Base-by-base conservation (phyloP, 2,113 vertebrate genomes). In the Phylloscopus trochiloides region DNA sequence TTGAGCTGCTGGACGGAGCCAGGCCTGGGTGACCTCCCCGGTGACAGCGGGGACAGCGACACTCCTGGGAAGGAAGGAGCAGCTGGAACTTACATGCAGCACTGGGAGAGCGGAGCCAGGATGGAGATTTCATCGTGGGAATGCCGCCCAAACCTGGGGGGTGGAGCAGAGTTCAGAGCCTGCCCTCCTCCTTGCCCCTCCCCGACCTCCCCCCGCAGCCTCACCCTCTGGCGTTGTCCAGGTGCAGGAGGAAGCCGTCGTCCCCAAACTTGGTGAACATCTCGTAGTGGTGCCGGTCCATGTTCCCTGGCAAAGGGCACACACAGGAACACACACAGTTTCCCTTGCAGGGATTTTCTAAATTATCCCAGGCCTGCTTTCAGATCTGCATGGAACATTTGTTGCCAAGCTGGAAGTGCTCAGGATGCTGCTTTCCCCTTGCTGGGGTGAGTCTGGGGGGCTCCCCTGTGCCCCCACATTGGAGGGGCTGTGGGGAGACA, bases 211-310 rank as follows among this genome's bases (percentile, higher is more conserved):
- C 18, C 38, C 26, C 15, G 0, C 48, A 6, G 67, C 21, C 98
- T 98, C 96, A 99, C 99, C 99, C 99, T 98, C 99, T 98, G 88
- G 99, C 99, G 0, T 99, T 99, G 98, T 99, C 99, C 72, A 99
- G 97, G 45, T 99, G 99, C 17, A 99, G 97, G 13, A 99, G 98
- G 93, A 99, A 99, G 8, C 99, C 99, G 0, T 99, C 98, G 1
- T 99, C 99, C 54, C 99, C 99, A 57, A 99, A 99, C 96, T 98
- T 99, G 85, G 99, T 99, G 97, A 99, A 99, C 97, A 99, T 98
- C 94, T 99, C 99, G 2, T 99, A 99, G 94, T 99, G 99, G 95
- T 99, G 99, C 15, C 99, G 98, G 97, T 99, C 99, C 99, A 99
- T 99, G 93, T 99, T 99, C 47, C 99, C 99, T 99, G 95, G 15